Conservation (phyloP, 2,797 vertebrate genomes). For the Chloroceryle inda region DNA sequence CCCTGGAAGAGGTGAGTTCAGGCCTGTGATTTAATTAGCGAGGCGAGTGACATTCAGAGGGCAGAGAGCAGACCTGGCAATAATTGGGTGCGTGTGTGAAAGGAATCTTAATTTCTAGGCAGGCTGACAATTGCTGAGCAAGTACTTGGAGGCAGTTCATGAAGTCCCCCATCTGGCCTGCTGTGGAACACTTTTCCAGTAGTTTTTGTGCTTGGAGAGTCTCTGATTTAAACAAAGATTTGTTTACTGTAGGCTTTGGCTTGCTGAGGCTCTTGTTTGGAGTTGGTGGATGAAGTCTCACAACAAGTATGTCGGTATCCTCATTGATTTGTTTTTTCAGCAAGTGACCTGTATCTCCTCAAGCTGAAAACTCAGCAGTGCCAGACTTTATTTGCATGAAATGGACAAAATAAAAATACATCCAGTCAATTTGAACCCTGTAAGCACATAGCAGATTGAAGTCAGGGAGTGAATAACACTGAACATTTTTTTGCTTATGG, state of each 20-base stretch:
- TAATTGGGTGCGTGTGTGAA: conserved; percentile 44
- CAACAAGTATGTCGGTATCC: conserved; percentile 6
- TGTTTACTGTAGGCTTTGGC: conserved; percentile 32
- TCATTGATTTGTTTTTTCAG: not conserved
- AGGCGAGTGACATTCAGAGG: not conserved
- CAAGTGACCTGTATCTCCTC: not conserved
- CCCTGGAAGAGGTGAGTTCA: not conserved
- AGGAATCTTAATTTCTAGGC: conserved; percentile 67
- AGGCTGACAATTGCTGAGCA: conserved; percentile 37
- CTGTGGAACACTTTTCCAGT: not conserved
- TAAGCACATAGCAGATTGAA: not conserved
- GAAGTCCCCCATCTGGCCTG: conserved; percentile 21
- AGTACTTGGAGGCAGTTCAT: conserved; percentile 32
- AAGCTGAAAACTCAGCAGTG: not conserved
- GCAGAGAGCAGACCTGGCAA: conserved; percentile 39
- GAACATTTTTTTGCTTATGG: not conserved
- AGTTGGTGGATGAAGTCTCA: not conserved
- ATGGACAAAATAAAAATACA: not conserved
- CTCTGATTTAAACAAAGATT: conserved; percentile 39
- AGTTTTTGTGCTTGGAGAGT: not conserved
- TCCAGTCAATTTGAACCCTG: not conserved
- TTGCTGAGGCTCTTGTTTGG: conserved; percentile 39
- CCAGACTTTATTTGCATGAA: not conserved
- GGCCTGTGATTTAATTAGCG: not conserved
- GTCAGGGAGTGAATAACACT: not conserved